These are phyloP conservation scores for Agonopterix alstromeriana DNA, from an alignment of 2,888 invertebrate genomes.

Conservation along the genomic window DNA sequence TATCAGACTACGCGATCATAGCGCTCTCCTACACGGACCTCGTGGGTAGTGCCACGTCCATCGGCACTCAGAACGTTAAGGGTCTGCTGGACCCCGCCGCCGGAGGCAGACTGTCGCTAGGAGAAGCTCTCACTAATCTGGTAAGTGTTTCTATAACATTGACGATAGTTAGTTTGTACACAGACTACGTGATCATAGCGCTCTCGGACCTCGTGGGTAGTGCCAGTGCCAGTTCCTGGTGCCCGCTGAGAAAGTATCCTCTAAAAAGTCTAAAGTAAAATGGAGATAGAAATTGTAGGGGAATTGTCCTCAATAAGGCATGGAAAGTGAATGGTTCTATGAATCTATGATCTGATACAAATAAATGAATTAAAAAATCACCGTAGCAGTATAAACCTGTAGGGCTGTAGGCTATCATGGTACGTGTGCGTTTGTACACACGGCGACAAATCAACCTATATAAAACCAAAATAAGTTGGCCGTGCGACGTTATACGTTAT, in stretches of 20 bases:
- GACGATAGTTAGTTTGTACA: slow-evolving; percentile 67
- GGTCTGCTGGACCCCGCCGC: slow-evolving; percentile 88
- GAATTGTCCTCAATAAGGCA: too few relatives aligned
- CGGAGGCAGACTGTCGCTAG: slow-evolving; percentile 96
- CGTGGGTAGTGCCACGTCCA: slow-evolving; percentile 94
- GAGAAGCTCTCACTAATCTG: slow-evolving; percentile 95
- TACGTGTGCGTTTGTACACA: too few relatives aligned
- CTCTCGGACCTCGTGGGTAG: slow-evolving; percentile 85
- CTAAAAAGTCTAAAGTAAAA: too few relatives aligned
- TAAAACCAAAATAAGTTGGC: too few relatives aligned
- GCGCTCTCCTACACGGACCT: slow-evolving; percentile 90
- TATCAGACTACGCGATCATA: slow-evolving; percentile 95
- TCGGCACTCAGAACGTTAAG: slow-evolving; percentile 98
- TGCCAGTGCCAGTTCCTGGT: slow-evolving; percentile 96
- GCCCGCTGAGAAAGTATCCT: slow-evolving; percentile 83
- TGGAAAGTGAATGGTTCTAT: too few relatives aligned
- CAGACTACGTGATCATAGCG: slow-evolving; percentile 94
- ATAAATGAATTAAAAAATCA: too few relatives aligned
- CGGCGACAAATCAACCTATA: too few relatives aligned
- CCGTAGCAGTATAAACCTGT: too few relatives aligned
- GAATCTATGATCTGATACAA: too few relatives aligned
- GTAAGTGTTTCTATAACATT: slow-evolving; percentile 66
- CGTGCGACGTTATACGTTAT: too few relatives aligned
- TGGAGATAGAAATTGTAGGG: too few relatives aligned
- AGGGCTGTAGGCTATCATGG: too few relatives aligned